Evolutionary conservation across 2,113 vertebrate species (phyloP).

Genomic region (Otocyon megalotis): DNA sequence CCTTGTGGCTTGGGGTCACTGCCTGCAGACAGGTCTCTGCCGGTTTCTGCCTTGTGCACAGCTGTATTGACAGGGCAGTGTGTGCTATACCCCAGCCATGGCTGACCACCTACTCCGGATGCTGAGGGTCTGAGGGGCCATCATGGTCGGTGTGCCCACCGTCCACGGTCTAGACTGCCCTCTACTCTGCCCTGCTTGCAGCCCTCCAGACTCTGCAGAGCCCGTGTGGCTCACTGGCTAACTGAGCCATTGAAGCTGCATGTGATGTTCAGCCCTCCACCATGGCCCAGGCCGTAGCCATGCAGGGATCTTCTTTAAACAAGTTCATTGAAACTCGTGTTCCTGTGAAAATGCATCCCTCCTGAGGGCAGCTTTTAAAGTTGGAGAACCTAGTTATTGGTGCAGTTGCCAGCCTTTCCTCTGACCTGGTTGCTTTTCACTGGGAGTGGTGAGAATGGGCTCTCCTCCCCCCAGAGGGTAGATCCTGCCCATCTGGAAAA

Average conservation of each 20-base stretch:
- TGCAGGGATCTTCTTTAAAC: background rate
- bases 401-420: background rate
- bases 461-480: background rate
- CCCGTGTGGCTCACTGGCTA: rapidly evolving
- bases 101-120: background rate
- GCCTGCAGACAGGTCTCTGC: background rate
- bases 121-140: rapidly evolving
- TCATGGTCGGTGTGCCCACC: rapidly evolving
- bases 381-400: background rate
- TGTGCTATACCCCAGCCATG: background rate
- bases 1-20: rapidly evolving
- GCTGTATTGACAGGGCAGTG: rapidly evolving
- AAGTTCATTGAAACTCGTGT: rapidly evolving
- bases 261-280: rapidly evolving
- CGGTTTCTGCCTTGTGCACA: background rate
- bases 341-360: rapidly evolving
- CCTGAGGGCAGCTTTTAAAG: background rate
- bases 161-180: background rate
- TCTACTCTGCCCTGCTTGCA: rapidly evolving
- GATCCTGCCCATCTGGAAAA: background rate
- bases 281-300: rapidly evolving
- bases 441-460: rapidly evolving
- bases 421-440: rapidly evolving
- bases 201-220: background rate
- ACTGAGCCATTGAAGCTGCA: rapidly evolving